These are phyloP conservation scores for Psephotus haematonotus DNA, from an alignment of 2,113 vertebrate species.

Conservation along the genomic window DNA sequence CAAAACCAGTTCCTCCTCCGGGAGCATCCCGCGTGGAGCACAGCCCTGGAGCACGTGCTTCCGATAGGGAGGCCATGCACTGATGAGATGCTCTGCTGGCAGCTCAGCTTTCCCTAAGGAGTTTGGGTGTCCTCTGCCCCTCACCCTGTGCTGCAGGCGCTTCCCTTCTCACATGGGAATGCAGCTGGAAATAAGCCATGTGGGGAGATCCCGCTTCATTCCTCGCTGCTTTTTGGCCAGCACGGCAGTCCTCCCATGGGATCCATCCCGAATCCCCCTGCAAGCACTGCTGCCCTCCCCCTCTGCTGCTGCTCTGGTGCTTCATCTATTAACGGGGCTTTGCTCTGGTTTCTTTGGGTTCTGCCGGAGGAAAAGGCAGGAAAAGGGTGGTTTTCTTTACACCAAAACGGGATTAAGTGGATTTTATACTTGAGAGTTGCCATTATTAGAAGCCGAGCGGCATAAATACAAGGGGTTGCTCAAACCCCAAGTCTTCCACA, in stretches of 20 bases:
- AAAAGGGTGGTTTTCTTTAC: not conserved
- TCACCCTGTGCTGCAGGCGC: rapidly evolving
- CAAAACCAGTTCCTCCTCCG: rapidly evolving
- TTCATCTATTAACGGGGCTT: not conserved
- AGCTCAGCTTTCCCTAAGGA: not conserved
- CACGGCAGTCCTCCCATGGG: not conserved
- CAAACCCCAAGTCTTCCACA: not conserved
- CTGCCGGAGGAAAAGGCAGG: not conserved
- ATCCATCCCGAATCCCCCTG: rapidly evolving
- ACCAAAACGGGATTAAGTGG: not conserved
- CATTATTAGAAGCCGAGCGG: not conserved
- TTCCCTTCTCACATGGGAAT: rapidly evolving
- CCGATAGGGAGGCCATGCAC: rapidly evolving
- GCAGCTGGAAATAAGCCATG: not conserved
- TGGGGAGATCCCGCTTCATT: not conserved
- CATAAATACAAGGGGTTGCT: not conserved
- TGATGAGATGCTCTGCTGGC: rapidly evolving
- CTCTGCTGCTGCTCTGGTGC: not conserved
- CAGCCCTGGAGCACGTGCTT: rapidly evolving
- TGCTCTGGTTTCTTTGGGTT: not conserved
- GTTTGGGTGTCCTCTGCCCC: not conserved
- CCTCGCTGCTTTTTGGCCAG: not conserved
- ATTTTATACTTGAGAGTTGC: not conserved
- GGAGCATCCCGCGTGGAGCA: rapidly evolving
- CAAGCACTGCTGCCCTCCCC: not conserved